Evolutionary conservation across 30 jellyfish, hydroid and myxozoan species (phyloP), one percentile per base, ranked within the genome.

Genomic region (Hydractinia symbiolongicarpus): DNA sequence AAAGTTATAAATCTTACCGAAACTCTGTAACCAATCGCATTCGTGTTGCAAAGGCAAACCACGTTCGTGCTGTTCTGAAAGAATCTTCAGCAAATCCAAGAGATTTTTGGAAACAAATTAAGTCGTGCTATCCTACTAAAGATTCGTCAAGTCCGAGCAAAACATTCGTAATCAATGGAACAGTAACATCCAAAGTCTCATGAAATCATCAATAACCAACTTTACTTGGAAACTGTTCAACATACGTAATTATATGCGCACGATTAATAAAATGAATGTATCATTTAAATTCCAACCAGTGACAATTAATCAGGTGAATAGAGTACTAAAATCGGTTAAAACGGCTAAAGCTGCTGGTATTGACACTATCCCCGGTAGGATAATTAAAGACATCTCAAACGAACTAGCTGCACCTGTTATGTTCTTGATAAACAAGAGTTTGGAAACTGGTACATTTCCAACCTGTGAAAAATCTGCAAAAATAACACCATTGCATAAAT

Each of bases 21-120:
- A 86, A 86, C 54, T 78, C 58, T 60, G 80, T 73, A 78, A 83
- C 88, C 4, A 83, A 83, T 50, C 66, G 53, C 74, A 78, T 85
- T 71, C 83, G 94, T 61, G 73, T 5, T 20, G 80, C 82, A n/a
- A 83, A 83, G 76, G 88, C 87, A 57, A 83, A 74, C 53, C 62
- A 84, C 50, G 50, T 70, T 55, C 55, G 86, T 58, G 82, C 50
- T 62, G 55, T 86, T 82, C 70, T 79, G 70, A 82, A 79, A 61
- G 95, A 86, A 86, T 72, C 56, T 72, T 67, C 71, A 79, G 70
- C 81, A 14, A 66, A 79, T 58, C 95, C 95, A 74, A 62, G 66
- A 67, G 88, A 76, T 5, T 64, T 83, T 66, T 83, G 92, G 92
- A 83, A 74, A 54, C 81, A 82, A 75, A 61, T 83, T 14, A 83